Percentiles rank a stretch among this genome's conserved stretches.
These are phyloP conservation scores for Pyrrhosoma nymphula DNA, from an alignment of 2,888 invertebrate genomes.

Conservation along the genomic window DNA sequence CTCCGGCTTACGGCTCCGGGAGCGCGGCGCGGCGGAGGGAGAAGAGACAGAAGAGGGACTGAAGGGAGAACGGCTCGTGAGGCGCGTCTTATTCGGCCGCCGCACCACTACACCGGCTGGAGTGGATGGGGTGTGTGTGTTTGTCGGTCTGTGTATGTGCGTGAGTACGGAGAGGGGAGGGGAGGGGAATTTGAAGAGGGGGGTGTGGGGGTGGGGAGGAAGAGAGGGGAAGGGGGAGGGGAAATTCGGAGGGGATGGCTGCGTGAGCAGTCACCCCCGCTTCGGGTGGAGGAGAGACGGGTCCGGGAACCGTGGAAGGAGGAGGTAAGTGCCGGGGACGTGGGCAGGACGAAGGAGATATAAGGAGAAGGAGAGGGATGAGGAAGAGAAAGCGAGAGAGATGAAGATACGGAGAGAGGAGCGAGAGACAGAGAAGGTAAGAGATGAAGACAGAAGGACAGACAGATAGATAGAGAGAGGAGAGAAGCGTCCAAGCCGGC, in stretches of 20 bases:
- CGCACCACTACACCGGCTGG: neutral
- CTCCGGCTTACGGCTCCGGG: neutral
- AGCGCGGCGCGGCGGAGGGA: neutral
- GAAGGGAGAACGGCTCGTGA: neutral
- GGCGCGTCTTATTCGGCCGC: slow-evolving; percentile 25
- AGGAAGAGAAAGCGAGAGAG: neutral
- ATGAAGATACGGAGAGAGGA: neutral
- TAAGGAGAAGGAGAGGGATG: neutral
- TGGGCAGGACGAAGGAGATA: neutral
- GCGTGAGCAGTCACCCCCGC: too few species aligned
- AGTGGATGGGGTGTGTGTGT: too few species aligned
- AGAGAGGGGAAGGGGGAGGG: neutral
- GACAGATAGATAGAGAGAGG: neutral
- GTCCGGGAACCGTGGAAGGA: neutral
- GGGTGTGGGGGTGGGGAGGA: neutral
- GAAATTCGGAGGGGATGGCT: too few species aligned
- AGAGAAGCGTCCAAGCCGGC: neutral
- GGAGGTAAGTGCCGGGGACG: neutral
- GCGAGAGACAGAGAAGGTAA: neutral
- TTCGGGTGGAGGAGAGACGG: too few species aligned
- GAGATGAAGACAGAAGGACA: neutral
- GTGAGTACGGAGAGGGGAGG: neutral
- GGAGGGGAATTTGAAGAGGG: neutral
- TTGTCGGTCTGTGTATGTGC: neutral
- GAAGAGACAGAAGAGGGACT: slow-evolving; percentile 24